phyloP scores from a whole-genome alignment of 2,113 vertebrate species.

The Balaeniceps rex region DNA sequence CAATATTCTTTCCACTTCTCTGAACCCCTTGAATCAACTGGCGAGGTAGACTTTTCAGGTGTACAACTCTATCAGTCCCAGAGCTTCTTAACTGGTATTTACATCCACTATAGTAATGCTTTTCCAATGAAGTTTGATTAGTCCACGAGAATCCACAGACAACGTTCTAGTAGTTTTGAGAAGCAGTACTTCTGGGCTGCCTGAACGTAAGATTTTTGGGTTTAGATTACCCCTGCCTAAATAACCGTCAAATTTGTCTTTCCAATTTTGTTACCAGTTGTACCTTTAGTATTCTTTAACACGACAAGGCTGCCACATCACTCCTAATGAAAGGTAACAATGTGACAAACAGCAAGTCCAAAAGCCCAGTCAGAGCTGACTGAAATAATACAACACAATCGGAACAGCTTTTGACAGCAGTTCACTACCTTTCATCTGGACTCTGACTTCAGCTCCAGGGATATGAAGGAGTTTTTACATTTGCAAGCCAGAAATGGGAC shows the following conservation, averaged over 20 bases:
- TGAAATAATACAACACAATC: neutral
- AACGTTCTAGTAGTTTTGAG: neutral
- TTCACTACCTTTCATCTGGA: neutral
- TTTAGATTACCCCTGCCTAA: neutral
- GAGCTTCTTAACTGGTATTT: neutral
- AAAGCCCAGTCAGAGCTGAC: neutral
- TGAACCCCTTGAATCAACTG: neutral
- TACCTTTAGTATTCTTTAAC: neutral
- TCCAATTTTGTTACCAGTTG: neutral
- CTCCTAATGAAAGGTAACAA: neutral
- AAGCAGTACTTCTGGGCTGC: neutral
- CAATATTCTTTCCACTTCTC: neutral
- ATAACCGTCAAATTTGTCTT: neutral
- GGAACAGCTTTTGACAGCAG: neutral
- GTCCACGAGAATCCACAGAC: neutral
- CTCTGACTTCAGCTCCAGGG: neutral
- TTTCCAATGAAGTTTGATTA: neutral
- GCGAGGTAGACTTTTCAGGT: neutral
- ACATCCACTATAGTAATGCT: neutral
- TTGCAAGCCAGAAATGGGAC: neutral
- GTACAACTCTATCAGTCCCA: neutral
- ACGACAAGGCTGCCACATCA: neutral
- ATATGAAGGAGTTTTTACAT: neutral
- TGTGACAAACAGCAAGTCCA: neutral
- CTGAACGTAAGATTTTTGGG: accelerated